These are phyloP conservation scores for Coreoperca whiteheadi DNA, from an alignment of 2,113 vertebrate species.

Conservation along the genomic window DNA sequence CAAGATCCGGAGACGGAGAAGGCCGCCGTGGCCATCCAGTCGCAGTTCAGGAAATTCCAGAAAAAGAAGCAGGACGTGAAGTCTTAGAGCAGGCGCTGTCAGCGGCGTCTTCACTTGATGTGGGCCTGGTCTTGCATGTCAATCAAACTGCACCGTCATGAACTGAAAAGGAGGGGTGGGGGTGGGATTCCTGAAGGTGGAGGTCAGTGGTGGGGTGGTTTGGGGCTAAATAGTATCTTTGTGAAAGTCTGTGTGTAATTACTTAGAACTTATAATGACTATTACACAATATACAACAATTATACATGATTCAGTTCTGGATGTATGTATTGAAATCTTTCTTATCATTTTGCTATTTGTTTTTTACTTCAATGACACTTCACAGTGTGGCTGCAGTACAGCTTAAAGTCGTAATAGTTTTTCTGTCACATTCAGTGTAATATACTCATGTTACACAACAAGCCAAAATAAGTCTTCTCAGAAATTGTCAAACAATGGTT, in stretches of 20 bases:
- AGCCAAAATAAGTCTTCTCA: not conserved
- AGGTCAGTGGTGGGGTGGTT: slow-evolving; percentile 45
- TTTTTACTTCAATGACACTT: slow-evolving; percentile 42
- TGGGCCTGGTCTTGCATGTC: slow-evolving; percentile 79
- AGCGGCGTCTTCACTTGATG: slow-evolving; percentile 8
- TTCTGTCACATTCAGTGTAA: slow-evolving; percentile 38
- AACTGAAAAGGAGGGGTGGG: slow-evolving; percentile 60
- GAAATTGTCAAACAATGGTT: slow-evolving; percentile 1
- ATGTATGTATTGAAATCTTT: slow-evolving; percentile 42
- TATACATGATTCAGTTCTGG: slow-evolving; percentile 21
- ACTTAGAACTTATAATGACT: slow-evolving; percentile 22
- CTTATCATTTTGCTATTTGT: slow-evolving; percentile 44
- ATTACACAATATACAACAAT: slow-evolving; percentile 43
- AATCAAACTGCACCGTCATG: slow-evolving; percentile 74
- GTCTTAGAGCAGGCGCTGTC: slow-evolving; percentile 84
- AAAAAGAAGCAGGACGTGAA: slow-evolving; percentile 95
- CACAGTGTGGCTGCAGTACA: slow-evolving; percentile 28
- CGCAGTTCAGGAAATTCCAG: slow-evolving; percentile 99
- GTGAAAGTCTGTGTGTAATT: slow-evolving; percentile 74
- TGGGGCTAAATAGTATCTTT: slow-evolving; percentile 52
- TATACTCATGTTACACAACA: slow-evolving; percentile 37
- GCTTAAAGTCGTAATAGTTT: not conserved
- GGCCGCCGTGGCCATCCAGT: slow-evolving; percentile 97
- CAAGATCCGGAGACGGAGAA: slow-evolving; percentile 93
- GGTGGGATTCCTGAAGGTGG: slow-evolving; percentile 13